These are phyloP conservation scores for Sarcophilus harrisii DNA, from an alignment of 2,797 vertebrate genomes.

Conservation along the genomic window DNA sequence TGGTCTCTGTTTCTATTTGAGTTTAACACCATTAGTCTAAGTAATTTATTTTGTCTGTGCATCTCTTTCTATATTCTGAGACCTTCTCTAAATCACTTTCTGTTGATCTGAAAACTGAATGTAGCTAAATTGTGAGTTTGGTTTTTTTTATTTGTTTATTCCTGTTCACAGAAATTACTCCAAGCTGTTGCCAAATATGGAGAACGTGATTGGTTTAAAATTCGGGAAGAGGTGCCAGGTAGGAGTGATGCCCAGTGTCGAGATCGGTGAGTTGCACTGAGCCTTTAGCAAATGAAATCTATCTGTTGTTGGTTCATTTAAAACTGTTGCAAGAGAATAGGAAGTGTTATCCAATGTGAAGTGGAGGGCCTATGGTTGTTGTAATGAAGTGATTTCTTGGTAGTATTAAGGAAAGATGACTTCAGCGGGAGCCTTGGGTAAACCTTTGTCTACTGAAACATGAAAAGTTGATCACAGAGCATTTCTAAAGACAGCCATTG, in stretches of 20 bases:
- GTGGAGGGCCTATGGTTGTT: neutral
- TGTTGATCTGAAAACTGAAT: neutral
- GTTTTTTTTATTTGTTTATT: neutral
- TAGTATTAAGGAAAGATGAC: rapidly evolving
- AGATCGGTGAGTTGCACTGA: conserved; percentile 87
- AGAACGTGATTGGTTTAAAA: conserved; percentile 92
- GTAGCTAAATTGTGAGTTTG: rapidly evolving
- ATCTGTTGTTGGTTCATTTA: neutral
- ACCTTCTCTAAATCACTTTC: neutral
- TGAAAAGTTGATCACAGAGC: rapidly evolving
- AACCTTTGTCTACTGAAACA: neutral
- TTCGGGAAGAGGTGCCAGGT: conserved; percentile 91
- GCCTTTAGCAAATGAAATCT: neutral
- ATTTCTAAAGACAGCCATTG: rapidly evolving
- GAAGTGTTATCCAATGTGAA: neutral
- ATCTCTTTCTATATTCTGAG: neutral
- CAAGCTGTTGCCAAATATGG: conserved; percentile 89
- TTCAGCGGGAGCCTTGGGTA: rapidly evolving
- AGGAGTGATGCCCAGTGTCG: conserved; percentile 92
- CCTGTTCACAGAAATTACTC: conserved; percentile 87
- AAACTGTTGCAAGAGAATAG: neutral
- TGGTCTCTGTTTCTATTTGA: neutral
- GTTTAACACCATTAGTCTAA: neutral
- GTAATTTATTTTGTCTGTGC: neutral
- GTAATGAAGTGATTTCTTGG: rapidly evolving